phyloP scores from a whole-genome alignment of 2,797 vertebrate genomes.

The Acropternis orthonyx region DNA sequence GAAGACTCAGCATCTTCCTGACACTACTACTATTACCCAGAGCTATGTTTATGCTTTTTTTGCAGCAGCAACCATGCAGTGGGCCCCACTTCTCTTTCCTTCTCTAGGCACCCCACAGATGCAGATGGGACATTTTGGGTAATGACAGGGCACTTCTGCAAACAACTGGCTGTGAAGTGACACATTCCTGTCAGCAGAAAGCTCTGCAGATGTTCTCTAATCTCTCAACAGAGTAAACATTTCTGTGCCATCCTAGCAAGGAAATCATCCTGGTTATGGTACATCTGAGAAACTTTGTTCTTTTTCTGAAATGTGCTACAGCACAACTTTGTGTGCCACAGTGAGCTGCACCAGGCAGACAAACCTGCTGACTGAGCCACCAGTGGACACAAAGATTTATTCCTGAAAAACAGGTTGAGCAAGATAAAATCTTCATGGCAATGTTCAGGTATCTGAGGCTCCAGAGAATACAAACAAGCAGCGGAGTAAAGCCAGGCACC shows the following conservation, averaged over 20 bases:
- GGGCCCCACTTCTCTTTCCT: not conserved
- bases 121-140: not conserved
- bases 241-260: not conserved
- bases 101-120: not conserved
- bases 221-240: not conserved
- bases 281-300: not conserved
- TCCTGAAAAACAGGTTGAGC: not conserved
- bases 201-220: not conserved
- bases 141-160: not conserved
- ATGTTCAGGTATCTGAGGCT: not conserved
- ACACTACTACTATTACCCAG: not conserved
- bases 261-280: not conserved
- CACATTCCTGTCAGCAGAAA: not conserved
- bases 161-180: not conserved
- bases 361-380: not conserved
- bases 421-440: not conserved
- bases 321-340: not conserved
- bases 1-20: not conserved
- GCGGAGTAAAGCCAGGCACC: not conserved
- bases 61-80: not conserved
- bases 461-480: not conserved
- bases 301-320: not conserved
- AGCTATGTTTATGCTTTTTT: not conserved
- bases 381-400: not conserved
- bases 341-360: not conserved